A percentile compares a stretch with the other conserved stretches of the same genome.
Evolutionary conservation across 1,140 invertebrate species (phyloP).

Genomic region (Wiebesia pumilae): DNA sequence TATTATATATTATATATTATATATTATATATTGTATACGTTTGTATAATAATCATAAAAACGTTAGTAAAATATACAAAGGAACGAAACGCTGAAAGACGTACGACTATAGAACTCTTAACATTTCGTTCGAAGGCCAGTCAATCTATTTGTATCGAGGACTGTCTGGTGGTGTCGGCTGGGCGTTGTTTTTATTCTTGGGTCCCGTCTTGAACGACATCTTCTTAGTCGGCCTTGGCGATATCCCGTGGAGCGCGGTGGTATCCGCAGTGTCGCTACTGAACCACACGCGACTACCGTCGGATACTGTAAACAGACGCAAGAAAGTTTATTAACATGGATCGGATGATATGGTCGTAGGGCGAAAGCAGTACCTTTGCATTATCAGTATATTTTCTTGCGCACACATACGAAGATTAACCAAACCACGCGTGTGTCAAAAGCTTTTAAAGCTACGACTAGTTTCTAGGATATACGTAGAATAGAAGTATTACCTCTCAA

Average conservation of each 20-base stretch:
- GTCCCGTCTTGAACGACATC: slow-evolving; percentile 73
- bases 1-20: too few relatives aligned
- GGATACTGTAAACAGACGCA: slow-evolving; percentile 63
- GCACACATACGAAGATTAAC: slow-evolving; percentile 45
- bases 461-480: slow-evolving; percentile 59
- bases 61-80: neutral
- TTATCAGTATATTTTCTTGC: slow-evolving; percentile 23
- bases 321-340: neutral
- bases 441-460: slow-evolving; percentile 52
- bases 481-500: slow-evolving; percentile 70
- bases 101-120: neutral
- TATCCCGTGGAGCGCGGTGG: slow-evolving; percentile 72
- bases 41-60: too few relatives aligned
- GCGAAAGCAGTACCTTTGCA: slow-evolving; percentile 45
- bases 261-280: slow-evolving; percentile 69
- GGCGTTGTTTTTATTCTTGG: slow-evolving; percentile 66
- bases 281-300: slow-evolving; percentile 74
- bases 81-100: neutral
- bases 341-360: neutral
- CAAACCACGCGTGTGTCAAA: slow-evolving; percentile 49
- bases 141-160: slow-evolving; percentile 71
- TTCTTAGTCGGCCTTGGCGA: slow-evolving; percentile 76
- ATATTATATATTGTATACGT: too few relatives aligned
- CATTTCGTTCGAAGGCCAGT: neutral
- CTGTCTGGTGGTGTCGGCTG: slow-evolving; percentile 73